Evolutionary conservation across 1,140 invertebrate species (phyloP), one percentile per base, ranked within the genome.

Genomic region (Zaprionus davidi): DNA sequence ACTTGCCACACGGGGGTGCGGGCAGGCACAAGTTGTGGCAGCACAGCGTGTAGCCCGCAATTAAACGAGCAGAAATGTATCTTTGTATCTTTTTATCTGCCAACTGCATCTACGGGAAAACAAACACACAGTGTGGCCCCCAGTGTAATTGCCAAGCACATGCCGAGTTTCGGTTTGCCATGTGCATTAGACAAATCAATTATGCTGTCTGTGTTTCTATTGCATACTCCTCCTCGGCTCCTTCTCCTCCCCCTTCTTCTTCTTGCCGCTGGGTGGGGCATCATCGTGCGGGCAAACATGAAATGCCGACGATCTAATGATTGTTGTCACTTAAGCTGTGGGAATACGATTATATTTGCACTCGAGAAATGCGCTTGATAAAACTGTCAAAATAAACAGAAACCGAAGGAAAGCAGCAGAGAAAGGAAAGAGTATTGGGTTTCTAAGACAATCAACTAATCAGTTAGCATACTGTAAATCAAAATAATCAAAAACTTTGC

Each of bases 31-130:
- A 41, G 38, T 41, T 41, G 34, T 7, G 31, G 56, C 24, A 22
- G 38, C 44, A 22, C 83, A 88, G 78, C 84, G 55, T 87, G 84
- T 88, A 75, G 84, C 63, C 80, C 65, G 83, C 83, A 87, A 87
- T 87, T 87, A 87, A 87, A 79, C 77, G 83, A 87, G 67, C 84
- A 87, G 80, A 87, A 87, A 84, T 87, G 84, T 87, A 87, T 87
- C 84, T 87, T 76, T 66, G 79, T 67, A 82, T 82, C 79, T 78
- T 64, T 83, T 79, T 78, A 81, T 84, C 82, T 78, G 31, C 49
- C 66, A 70, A 73, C 75, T 77, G 72, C 73, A 83, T 84, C 81
- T 67, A 71, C 26, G 63, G 41, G 53, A 83, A 83, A 80, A 84
- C 81, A 84, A 79, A 73, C 41, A 46, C 41, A 46, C 70, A 82